These are phyloP conservation scores for Ecliptopera silaceata DNA, from an alignment of 2,888 invertebrate species.

Conservation along the genomic window DNA sequence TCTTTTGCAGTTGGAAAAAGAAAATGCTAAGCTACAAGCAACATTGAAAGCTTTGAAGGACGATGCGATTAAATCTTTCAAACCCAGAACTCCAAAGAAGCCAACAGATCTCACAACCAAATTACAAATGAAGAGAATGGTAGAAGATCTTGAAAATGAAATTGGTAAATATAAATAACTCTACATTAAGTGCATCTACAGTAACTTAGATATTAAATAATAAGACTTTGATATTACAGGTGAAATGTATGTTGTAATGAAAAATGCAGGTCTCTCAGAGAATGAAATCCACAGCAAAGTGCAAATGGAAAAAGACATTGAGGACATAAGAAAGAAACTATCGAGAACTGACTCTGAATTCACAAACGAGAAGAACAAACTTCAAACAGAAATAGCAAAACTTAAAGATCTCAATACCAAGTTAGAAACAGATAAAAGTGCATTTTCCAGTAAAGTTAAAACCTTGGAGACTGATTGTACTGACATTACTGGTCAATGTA, in stretches of 20 bases:
- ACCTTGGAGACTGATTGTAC: conserved; percentile 67
- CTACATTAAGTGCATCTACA: not conserved
- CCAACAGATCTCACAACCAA: conserved; percentile 88
- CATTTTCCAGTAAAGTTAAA: conserved; percentile 59
- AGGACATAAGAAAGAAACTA: conserved; percentile 79
- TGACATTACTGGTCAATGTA: conserved; percentile 68
- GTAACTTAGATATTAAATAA: not conserved
- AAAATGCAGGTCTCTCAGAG: conserved; percentile 81
- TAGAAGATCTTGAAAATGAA: conserved; percentile 94
- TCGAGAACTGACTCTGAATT: conserved; percentile 77
- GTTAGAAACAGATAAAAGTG: conserved; percentile 73
- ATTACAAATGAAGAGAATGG: conserved; percentile 90
- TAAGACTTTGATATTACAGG: conserved; percentile 53
- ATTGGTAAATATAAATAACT: conserved; percentile 80
- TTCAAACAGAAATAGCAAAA: conserved; percentile 77
- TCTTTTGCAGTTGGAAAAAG: conserved; percentile 80
- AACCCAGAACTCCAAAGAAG: conserved; percentile 88
- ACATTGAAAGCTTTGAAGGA: conserved; percentile 86
- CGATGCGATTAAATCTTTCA: conserved; percentile 85
- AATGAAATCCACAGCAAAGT: conserved; percentile 75
- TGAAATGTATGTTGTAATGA: conserved; percentile 84
- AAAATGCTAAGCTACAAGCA: conserved; percentile 85
- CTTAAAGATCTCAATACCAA: conserved; percentile 77
- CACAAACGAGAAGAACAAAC: conserved; percentile 76
- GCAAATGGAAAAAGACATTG: conserved; percentile 77